phyloP scores from a whole-genome alignment of 1,140 invertebrate species.

The Aphaenogaster ashmeadi region DNA sequence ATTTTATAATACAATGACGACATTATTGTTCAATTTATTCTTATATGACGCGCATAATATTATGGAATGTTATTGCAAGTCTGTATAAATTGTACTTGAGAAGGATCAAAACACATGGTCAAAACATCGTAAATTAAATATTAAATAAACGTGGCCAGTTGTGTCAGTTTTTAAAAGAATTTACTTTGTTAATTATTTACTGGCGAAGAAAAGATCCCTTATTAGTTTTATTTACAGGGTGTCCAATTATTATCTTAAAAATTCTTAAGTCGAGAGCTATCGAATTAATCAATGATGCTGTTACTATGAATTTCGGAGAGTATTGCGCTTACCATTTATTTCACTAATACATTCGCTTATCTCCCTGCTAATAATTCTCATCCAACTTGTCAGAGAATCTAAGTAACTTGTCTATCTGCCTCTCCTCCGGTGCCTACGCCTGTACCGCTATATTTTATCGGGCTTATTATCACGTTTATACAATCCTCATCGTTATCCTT shows the following conservation, averaged over 20 bases:
- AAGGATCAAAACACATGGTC: too few relatives aligned
- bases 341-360: not conserved
- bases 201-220: too few relatives aligned
- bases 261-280: constrained; percentile 4
- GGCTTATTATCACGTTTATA: constrained; percentile 24
- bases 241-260: not conserved
- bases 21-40: too few relatives aligned
- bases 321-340: not conserved
- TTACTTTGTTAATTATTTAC: too few relatives aligned
- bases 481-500: constrained; percentile 41
- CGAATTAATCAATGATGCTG: not conserved
- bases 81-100: too few relatives aligned
- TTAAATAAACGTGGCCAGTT: too few relatives aligned
- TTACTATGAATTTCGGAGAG: not conserved
- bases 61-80: too few relatives aligned
- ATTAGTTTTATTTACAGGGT: not conserved
- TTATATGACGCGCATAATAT: too few relatives aligned
- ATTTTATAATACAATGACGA: too few relatives aligned
- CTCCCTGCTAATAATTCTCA: not conserved
- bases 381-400: not conserved
- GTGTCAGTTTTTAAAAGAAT: too few relatives aligned
- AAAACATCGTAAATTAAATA: too few relatives aligned
- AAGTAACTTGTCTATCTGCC: not conserved
- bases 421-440: not conserved
- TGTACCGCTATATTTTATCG: constrained; percentile 1